These are phyloP conservation scores for Taenioides sp. DNA, from an alignment of 2,797 vertebrate species.

Conservation along the genomic window DNA sequence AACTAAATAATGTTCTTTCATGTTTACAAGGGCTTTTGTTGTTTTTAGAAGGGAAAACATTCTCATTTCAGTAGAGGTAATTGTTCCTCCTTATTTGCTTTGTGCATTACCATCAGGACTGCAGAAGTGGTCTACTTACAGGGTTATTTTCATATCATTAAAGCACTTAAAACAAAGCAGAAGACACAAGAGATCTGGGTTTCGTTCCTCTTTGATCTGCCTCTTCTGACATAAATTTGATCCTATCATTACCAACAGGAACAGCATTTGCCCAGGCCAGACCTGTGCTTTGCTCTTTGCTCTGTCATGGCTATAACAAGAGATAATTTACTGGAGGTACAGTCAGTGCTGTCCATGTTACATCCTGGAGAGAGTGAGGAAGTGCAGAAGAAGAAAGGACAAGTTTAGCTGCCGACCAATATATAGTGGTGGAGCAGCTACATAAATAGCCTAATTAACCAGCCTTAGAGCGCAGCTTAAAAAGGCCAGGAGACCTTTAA, in stretches of 20 bases:
- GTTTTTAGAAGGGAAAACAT: constrained; percentile 14
- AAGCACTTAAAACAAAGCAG: constrained; percentile 38
- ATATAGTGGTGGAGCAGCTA: constrained; percentile 52
- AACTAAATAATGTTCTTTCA: constrained; percentile 9
- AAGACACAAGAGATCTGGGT: constrained; percentile 24
- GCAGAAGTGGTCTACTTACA: constrained; percentile 30
- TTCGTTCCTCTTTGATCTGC: constrained; percentile 61
- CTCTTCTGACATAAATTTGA: constrained; percentile 23
- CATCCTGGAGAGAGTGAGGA: constrained; percentile 33
- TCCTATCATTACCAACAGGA: constrained; percentile 20
- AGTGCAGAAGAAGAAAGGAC: constrained; percentile 50
- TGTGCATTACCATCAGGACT: constrained; percentile 32
- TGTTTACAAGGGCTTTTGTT: constrained; percentile 11
- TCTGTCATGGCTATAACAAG: neutral
- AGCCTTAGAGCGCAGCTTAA: constrained; percentile 77
- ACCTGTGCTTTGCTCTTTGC: neutral
- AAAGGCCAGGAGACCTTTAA: constrained; percentile 71
- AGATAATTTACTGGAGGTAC: constrained; percentile 4
- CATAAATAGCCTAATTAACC: constrained; percentile 80
- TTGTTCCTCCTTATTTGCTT: constrained; percentile 32
- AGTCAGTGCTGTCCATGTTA: constrained; percentile 1
- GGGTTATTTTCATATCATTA: constrained; percentile 46
- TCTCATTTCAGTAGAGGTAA: neutral
- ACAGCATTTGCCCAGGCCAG: constrained; percentile 13
- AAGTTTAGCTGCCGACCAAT: constrained; percentile 61